Base-by-base conservation (phyloP, 1,140 invertebrate species). In the Bombus ignitus region DNA sequence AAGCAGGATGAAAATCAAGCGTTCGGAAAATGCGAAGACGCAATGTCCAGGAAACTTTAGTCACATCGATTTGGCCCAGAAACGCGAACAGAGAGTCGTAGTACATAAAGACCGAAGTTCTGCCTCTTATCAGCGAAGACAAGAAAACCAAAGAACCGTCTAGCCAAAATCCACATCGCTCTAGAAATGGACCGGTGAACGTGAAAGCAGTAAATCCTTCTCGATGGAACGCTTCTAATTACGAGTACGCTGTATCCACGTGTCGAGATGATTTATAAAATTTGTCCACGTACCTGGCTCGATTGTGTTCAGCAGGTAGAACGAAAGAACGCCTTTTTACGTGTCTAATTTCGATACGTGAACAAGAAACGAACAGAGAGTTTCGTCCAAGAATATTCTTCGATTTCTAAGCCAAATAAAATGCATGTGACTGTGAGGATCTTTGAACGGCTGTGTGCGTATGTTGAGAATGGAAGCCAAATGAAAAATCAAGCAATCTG, bases 41-140 rank as follows among this genome's bases (percentile, higher is more conserved):
- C 18, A 35, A 32, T 22, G 53, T 79, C 1, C 25, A 59, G 10
- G 28, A 80, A 80, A 80, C 28, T 25, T 76, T 66, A 42, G 6
- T 15, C 65, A 2, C 66, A 22, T 70, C 81, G 73, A 75, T 77
- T 75, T 68, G 73, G 47, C 15, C 15, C 2, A 78, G 57, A 68
- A 74, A 74, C 53, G 57, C 37, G 35, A n/a, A 53, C 37, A 28
- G 12, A 57, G 78, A 71, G 25, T 35, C 37, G 47, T 42, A 65
- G 76, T 80, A 83, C 76, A 3, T 84, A 84, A 72, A 68, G 73
- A 75, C 75, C 78, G 62, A 87, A 85, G 80, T 68, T 89, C 66
- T 37, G n/a, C 28, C 57, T 71, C 44, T 80, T 80, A 39, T 47
- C 32, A 68, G 42, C 42, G 39, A 35, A 68, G 62, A 32, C 39